Percentiles rank a stretch among this genome's conserved stretches.
Evolutionary conservation across 2,888 invertebrate genomes (phyloP).

Genomic region (Drosophila basisetae): DNA sequence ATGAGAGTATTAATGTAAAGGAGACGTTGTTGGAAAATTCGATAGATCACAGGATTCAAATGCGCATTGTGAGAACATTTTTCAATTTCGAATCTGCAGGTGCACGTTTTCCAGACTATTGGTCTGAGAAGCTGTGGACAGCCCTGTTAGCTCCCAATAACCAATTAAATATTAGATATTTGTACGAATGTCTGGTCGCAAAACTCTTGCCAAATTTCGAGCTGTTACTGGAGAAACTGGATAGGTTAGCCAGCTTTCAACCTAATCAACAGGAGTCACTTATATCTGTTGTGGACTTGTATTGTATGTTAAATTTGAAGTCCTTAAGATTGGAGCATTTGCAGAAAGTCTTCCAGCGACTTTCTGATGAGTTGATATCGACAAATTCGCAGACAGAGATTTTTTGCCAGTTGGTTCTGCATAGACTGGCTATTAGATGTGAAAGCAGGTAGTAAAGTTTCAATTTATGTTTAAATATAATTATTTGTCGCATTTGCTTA

Average conservation of each 20-base stretch:
- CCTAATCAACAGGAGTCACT: constrained; percentile 4
- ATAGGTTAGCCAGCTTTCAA: constrained; percentile 1
- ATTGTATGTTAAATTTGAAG: constrained; percentile 7
- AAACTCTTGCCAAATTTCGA: constrained; percentile 1
- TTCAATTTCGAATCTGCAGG: background rate
- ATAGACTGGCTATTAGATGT: background rate
- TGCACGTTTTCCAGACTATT: background rate
- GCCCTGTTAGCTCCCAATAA: constrained; percentile 4
- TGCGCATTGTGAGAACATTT: constrained; percentile 5
- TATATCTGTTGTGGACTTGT: constrained; percentile 13
- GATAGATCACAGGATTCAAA: constrained; percentile 13
- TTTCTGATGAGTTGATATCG: background rate
- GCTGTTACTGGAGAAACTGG: constrained; percentile 1
- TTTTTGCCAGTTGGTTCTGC: background rate
- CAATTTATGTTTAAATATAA: background rate
- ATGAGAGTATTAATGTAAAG: background rate
- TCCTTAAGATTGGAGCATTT: constrained; percentile 3
- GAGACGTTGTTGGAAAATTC: constrained; percentile 8
- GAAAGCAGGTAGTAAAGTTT: background rate
- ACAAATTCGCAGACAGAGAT: background rate
- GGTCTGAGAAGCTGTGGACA: constrained; percentile 3
- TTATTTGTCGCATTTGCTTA: background rate
- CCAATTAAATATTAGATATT: constrained; percentile 1
- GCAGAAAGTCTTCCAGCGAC: constrained; percentile 3
- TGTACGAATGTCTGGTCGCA: constrained; percentile 20